Conservation (phyloP, 2,888 invertebrate genomes). For the Nephrotoma guestfalica region DNA sequence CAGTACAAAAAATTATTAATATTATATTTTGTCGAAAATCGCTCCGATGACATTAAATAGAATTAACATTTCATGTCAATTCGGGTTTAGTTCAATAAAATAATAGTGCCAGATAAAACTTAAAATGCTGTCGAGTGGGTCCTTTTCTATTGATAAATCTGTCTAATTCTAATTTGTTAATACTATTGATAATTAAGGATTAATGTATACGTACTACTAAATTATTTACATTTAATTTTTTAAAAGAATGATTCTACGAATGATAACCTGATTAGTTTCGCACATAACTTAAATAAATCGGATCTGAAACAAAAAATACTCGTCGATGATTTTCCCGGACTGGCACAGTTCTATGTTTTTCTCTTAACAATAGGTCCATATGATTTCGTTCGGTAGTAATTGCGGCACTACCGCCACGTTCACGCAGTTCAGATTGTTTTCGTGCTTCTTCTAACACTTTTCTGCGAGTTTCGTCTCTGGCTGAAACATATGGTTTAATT, state of each 20-base stretch:
- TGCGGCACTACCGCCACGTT: conserved; percentile 38
- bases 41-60: neutral
- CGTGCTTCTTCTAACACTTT: conserved; percentile 45
- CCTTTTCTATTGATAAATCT: neutral
- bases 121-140: neutral
- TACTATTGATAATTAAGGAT: neutral
- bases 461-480: conserved; percentile 48
- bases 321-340: conserved; percentile 35
- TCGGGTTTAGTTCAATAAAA: neutral
- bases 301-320: conserved; percentile 27
- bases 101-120: neutral
- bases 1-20: neutral
- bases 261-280: neutral
- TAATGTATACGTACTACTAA: neutral
- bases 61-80: neutral
- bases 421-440: conserved; percentile 41
- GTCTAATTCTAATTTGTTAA: neutral
- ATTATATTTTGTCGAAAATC: neutral
- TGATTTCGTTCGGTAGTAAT: conserved; percentile 44
- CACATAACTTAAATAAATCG: neutral
- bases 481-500: conserved; percentile 50
- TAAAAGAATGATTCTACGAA: neutral
- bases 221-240: neutral
- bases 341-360: conserved; percentile 40
- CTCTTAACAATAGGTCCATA: conserved; percentile 49